Evolutionary conservation across 1,140 invertebrate species (phyloP).

Genomic region (Reticulitermes speratus): DNA sequence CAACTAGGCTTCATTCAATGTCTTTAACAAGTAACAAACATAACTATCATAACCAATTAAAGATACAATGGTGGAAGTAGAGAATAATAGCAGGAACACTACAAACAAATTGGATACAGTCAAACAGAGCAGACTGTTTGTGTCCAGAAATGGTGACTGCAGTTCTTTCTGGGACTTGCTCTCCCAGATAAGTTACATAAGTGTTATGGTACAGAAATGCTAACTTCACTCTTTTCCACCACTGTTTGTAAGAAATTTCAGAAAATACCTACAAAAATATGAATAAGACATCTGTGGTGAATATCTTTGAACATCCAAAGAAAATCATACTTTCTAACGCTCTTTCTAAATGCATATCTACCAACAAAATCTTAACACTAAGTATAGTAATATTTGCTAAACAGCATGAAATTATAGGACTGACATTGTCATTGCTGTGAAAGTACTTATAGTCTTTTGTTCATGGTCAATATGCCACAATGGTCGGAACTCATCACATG

Average conservation of each 20-base stretch:
- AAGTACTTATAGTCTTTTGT: neutral
- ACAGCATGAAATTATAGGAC: neutral
- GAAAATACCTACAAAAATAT: neutral
- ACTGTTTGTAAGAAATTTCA: neutral
- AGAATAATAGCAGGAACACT: too few relatives aligned
- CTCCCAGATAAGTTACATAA: too few relatives aligned
- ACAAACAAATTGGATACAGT: too few relatives aligned
- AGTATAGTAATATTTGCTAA: neutral
- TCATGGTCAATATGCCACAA: neutral
- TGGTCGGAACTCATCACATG: neutral
- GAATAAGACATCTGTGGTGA: neutral
- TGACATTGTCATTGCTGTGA: neutral
- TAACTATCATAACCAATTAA: too few relatives aligned
- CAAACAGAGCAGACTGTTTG: too few relatives aligned
- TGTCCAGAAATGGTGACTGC: too few relatives aligned
- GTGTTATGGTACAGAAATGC: neutral
- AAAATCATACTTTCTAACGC: neutral
- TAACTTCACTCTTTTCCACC: neutral
- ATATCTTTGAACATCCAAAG: neutral
- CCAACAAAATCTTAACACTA: constrained; percentile 11
- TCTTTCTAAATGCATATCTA: neutral
- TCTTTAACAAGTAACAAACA: neutral
- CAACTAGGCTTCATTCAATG: neutral
- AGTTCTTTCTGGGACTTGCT: too few relatives aligned
- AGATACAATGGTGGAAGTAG: too few relatives aligned